Base-by-base conservation (phyloP, 2,113 vertebrate species). In the Esox niger region DNA sequence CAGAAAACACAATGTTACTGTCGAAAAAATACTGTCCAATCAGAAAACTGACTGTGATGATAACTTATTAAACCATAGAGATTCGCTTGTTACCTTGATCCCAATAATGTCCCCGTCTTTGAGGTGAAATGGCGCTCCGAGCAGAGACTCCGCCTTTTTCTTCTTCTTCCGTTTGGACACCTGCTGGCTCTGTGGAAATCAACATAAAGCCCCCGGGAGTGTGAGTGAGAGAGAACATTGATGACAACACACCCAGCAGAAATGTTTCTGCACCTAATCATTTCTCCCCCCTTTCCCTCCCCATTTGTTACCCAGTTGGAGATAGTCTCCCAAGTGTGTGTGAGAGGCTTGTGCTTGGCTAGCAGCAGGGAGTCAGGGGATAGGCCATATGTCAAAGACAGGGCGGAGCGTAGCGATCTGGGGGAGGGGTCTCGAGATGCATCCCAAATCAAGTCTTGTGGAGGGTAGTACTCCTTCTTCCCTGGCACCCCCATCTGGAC, bases 61-160 rank as follows among this genome's bases (percentile, higher is more conserved):
- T n/a, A 21, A 49, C 47, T 20, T 6, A 54, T 23, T 56, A 8
- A 26, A 56, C 9, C 9, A 21, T 25, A 25, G 54, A 56, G 10
- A 8, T 23, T 6, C 11, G 25, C 6, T n/a, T 56, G 54, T 26
- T 26, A 96, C 97, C 95, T 98, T 98, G 54, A 96, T 70, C 1
- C 95, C 95, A 17, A 99, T 87, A 2, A 85, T 77, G 59, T 99
- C 97, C 5, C 96, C 96, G 64, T 99, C 96, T 85, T 92, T 96
- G 66, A 99, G 77, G 77, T 93, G 88, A 38, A 95, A 96, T 0
- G 96, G 95, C 0, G 91, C 89, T 31, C 90, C 91, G 49, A 93
- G 93, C 17, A 98, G 86, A 49, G 82, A 95, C 57, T 96, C 94
- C 2, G 88, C 75, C 71, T 91, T 95, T 80, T 94, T 96, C 87